phyloP scores from a whole-genome alignment of 2,797 vertebrate genomes.

The Pteropus rufus region DNA sequence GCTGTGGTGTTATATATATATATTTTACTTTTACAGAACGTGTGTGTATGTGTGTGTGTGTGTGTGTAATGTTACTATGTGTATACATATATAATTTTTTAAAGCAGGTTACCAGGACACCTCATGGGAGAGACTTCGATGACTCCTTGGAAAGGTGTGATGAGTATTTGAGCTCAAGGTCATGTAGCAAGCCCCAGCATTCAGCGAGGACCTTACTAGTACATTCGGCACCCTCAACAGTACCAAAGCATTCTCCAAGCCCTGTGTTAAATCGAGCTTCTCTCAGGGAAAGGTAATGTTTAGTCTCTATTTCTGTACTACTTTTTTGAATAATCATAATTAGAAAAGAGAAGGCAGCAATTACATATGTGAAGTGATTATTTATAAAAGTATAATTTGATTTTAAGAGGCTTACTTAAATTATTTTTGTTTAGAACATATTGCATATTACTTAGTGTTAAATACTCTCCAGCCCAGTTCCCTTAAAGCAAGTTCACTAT shows the following conservation, averaged over 20 bases:
- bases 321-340: slow-evolving; percentile 40
- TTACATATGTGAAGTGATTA: neutral
- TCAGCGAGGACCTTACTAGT: slow-evolving; percentile 63
- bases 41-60: neutral
- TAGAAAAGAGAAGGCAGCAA: slow-evolving; percentile 20
- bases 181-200: slow-evolving; percentile 47
- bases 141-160: slow-evolving; percentile 75
- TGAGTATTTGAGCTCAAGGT: slow-evolving; percentile 66
- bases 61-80: neutral
- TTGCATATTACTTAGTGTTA: neutral
- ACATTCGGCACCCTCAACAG: slow-evolving; percentile 74
- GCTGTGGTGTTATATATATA: neutral
- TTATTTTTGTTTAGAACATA: slow-evolving; percentile 37
- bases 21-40: neutral
- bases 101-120: slow-evolving; percentile 78
- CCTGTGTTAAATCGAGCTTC: slow-evolving; percentile 85
- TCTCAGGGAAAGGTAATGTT: slow-evolving; percentile 91
- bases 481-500: slow-evolving; percentile 3
- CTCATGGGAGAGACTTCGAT: slow-evolving; percentile 71
- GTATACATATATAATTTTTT: neutral
- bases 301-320: neutral
- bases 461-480: neutral
- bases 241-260: slow-evolving; percentile 79
- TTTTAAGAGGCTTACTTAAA: slow-evolving; percentile 23
- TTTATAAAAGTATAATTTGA: slow-evolving; percentile 19